Evolutionary conservation across 2,113 vertebrate genomes (phyloP).

Genomic region (Panthera tigris): DNA sequence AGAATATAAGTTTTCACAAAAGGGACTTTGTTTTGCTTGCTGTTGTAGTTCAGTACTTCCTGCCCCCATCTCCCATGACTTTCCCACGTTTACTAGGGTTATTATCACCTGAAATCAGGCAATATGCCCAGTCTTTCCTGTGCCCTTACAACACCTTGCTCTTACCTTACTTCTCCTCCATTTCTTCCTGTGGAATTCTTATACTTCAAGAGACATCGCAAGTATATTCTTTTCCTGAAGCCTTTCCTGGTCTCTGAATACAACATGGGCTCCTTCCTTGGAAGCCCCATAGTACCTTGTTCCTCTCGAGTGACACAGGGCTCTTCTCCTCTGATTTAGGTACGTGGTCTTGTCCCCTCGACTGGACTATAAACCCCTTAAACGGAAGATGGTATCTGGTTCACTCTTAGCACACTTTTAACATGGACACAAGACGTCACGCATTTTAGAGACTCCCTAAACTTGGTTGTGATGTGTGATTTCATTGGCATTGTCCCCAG

Average conservation of each 20-base stretch:
- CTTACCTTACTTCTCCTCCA: not conserved
- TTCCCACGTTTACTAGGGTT: not conserved
- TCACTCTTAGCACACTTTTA: not conserved
- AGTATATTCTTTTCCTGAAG: not conserved
- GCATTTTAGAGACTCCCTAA: not conserved
- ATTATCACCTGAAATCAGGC: not conserved
- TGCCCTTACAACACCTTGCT: not conserved
- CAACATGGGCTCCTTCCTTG: not conserved
- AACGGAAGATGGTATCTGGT: not conserved
- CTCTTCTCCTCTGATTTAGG: not conserved
- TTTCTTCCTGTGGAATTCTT: slow-evolving; percentile 2
- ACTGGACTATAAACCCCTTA: not conserved
- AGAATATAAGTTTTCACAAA: not conserved
- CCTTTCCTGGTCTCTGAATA: not conserved
- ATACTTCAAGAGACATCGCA: not conserved
- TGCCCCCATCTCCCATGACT: not conserved
- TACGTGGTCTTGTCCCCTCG: not conserved
- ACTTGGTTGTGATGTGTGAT: slow-evolving; percentile 14
- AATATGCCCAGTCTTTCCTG: not conserved
- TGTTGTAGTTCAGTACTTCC: not conserved
- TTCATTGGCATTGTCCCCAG: slow-evolving; percentile 64
- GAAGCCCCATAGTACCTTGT: accelerated
- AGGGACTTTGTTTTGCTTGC: not conserved
- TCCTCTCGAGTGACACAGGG: not conserved
- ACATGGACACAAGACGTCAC: not conserved